These are phyloP conservation scores for Apodemia mormo DNA, from an alignment of 2,888 invertebrate genomes.

Conservation along the genomic window DNA sequence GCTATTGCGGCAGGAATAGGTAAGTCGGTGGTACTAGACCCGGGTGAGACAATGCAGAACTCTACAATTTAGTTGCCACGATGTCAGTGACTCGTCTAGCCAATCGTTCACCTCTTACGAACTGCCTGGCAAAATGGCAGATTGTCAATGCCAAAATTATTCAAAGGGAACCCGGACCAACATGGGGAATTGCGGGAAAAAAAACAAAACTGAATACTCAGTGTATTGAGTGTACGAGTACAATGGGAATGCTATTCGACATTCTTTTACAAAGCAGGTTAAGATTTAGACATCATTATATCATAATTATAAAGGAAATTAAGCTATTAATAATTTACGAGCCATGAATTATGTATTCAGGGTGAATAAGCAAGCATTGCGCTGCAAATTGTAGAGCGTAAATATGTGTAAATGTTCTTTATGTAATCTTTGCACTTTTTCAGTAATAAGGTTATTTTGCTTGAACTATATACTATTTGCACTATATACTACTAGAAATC, in stretches of 20 bases:
- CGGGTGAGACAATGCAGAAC: too few relatives aligned
- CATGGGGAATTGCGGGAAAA: too few relatives aligned
- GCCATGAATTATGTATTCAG: constrained; percentile 12
- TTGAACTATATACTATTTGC: too few relatives aligned
- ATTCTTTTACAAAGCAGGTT: not conserved
- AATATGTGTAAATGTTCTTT: constrained; percentile 9
- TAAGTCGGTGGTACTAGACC: too few relatives aligned
- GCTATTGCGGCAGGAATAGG: too few relatives aligned
- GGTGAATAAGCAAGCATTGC: constrained; percentile 7
- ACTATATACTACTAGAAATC: too few relatives aligned
- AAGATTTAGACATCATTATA: not conserved
- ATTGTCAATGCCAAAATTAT: too few relatives aligned
- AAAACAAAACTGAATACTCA: not conserved
- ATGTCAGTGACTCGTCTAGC: too few relatives aligned
- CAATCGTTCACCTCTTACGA: too few relatives aligned
- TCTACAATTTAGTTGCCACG: too few relatives aligned
- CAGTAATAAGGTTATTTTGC: not conserved
- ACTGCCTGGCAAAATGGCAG: too few relatives aligned
- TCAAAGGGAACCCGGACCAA: too few relatives aligned
- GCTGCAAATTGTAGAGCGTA: constrained; percentile 1
- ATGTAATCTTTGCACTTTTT: constrained; percentile 1
- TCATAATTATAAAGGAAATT: not conserved
- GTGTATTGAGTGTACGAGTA: not conserved
- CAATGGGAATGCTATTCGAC: not conserved
- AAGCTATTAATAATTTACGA: not conserved